phyloP scores from a whole-genome alignment of 2,113 vertebrate species.

The Hucho hucho region DNA sequence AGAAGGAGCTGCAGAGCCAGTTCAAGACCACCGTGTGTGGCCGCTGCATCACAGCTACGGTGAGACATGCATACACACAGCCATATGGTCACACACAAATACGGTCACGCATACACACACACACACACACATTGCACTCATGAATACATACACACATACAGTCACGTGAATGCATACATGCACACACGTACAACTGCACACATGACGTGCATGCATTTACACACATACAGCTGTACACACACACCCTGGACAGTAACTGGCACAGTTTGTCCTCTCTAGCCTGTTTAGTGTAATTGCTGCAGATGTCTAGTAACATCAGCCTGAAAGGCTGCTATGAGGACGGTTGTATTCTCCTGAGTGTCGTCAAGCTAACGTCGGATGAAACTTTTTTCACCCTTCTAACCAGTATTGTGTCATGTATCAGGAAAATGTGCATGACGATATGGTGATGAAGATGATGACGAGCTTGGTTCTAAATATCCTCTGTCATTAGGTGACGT shows the following conservation, averaged over 20 bases:
- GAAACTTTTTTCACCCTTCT: not conserved
- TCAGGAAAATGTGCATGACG: not conserved
- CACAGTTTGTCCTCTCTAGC: conserved; percentile 58
- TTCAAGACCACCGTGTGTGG: conserved; percentile 97
- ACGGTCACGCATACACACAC: not conserved
- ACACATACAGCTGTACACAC: conserved; percentile 2
- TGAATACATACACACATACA: not conserved
- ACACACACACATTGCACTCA: not conserved
- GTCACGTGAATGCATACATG: not conserved
- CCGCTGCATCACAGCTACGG: conserved; percentile 96
- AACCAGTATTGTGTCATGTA: not conserved
- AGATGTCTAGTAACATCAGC: conserved; percentile 59
- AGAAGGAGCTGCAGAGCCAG: conserved; percentile 96
- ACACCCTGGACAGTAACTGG: conserved; percentile 46
- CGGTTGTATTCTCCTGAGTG: not conserved
- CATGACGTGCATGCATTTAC: not conserved
- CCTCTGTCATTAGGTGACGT: not conserved
- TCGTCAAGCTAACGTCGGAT: not conserved
- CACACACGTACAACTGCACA: conserved; percentile 16
- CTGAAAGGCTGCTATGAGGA: not conserved
- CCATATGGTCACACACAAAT: not conserved
- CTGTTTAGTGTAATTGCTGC: conserved; percentile 59
- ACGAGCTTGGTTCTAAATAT: not conserved
- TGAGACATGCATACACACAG: conserved; percentile 49
- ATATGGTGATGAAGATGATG: not conserved